A percentile compares a stretch with the other conserved stretches of the same genome.
Conservation (phyloP, 2,888 invertebrate genomes). For the Phortica okadai region DNA sequence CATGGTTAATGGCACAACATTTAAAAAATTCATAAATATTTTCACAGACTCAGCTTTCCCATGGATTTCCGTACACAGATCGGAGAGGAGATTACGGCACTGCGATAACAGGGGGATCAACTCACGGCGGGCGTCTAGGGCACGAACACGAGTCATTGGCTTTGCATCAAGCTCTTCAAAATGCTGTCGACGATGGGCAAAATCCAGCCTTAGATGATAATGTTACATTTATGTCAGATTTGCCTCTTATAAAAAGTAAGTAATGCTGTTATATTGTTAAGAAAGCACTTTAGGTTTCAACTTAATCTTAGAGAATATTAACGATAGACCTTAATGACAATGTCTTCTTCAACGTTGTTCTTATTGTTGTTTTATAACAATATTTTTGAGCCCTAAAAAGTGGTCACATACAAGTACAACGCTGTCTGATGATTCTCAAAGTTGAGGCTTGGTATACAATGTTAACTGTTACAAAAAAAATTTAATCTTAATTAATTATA, state of each 20-base stretch:
- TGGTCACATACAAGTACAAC: too few relatives aligned
- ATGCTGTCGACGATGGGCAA: conserved; percentile 81
- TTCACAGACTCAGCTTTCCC: conserved; percentile 78
- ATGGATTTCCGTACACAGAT: conserved; percentile 81
- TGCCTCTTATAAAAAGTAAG: conserved; percentile 94
- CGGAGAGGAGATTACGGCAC: conserved; percentile 79
- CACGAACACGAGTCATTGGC: conserved; percentile 85
- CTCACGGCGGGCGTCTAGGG: conserved; percentile 76
- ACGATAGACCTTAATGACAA: not conserved
- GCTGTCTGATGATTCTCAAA: too few relatives aligned
- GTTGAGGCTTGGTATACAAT: too few relatives aligned
- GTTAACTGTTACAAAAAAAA: too few relatives aligned
- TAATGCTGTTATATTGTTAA: conserved; percentile 54
- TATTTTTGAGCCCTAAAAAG: too few relatives aligned
- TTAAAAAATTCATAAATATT: not conserved
- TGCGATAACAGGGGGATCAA: conserved; percentile 79
- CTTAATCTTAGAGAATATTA: not conserved
- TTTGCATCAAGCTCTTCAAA: conserved; percentile 88
- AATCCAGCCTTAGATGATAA: conserved; percentile 91
- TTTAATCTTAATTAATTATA: too few relatives aligned
- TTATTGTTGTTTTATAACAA: too few relatives aligned
- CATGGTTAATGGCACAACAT: not conserved
- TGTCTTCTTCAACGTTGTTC: too few relatives aligned
- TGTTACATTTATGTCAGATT: conserved; percentile 91
- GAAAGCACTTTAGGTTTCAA: not conserved